Percentiles rank a stretch among this genome's conserved stretches.
phyloP scores from a whole-genome alignment of 2,113 vertebrate genomes.

The Ia io region DNA sequence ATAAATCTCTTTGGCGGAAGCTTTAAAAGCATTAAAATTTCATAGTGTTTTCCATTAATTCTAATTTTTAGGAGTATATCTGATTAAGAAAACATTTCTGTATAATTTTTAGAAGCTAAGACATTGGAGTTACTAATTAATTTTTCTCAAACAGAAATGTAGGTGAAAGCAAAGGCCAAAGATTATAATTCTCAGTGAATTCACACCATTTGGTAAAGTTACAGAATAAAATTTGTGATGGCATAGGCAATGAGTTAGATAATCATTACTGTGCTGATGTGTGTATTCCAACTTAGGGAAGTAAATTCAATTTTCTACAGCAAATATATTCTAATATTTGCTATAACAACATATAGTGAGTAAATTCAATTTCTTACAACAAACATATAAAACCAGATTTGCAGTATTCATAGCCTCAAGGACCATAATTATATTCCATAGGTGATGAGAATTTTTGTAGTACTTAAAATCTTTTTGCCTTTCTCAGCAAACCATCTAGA shows the following conservation, averaged over 20 bases:
- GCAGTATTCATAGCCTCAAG: background rate
- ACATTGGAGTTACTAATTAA: background rate
- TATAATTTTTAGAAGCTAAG: background rate
- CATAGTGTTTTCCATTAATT: background rate
- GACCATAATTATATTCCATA: background rate
- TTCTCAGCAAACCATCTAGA: background rate
- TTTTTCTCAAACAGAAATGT: background rate
- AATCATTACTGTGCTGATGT: background rate
- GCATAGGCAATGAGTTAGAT: background rate
- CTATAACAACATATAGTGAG: background rate
- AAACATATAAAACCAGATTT: slow-evolving; percentile 19
- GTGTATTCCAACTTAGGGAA: background rate
- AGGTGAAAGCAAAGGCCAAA: background rate
- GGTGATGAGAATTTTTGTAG: background rate
- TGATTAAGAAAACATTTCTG: background rate
- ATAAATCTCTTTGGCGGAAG: background rate
- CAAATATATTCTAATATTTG: background rate
- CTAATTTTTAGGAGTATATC: background rate
- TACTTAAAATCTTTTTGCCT: background rate
- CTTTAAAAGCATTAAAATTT: background rate
- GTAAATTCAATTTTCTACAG: slow-evolving; percentile 30
- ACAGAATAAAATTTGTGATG: slow-evolving; percentile 4
- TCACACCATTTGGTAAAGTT: background rate
- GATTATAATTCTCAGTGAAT: background rate
- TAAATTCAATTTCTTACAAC: background rate